These are phyloP conservation scores for Sebastolobus altivelis DNA, from an alignment of 2,797 vertebrate genomes.

Conservation along the genomic window DNA sequence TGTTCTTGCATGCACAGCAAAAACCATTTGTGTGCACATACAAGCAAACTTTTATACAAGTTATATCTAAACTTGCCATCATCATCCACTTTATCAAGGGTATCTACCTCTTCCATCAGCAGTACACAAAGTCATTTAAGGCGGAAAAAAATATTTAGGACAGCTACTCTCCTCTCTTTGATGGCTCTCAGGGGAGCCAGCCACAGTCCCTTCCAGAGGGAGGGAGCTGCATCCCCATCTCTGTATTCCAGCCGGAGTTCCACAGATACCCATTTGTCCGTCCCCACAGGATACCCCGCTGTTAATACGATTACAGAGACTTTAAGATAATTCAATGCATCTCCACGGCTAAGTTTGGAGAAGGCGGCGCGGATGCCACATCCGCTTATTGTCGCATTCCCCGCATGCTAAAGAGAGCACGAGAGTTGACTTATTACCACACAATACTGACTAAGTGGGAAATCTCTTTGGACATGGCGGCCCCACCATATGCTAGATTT, in stretches of 20 bases:
- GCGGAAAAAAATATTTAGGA: conserved; percentile 49
- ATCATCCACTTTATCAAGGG: conserved; percentile 34
- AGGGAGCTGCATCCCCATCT: conserved; percentile 40
- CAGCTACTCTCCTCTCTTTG: conserved; percentile 49
- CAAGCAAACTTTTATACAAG: conserved; percentile 29
- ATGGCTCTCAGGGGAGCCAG: conserved; percentile 62
- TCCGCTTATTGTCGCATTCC: conserved; percentile 77
- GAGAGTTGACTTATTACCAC: conserved; percentile 82
- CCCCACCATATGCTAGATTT: conserved; percentile 81
- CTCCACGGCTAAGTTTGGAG: conserved; percentile 76
- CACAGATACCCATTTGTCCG: conserved; percentile 67
- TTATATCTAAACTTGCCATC: conserved; percentile 7
- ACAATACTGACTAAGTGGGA: conserved; percentile 81
- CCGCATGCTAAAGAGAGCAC: conserved; percentile 67
- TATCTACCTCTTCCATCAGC: conserved; percentile 50
- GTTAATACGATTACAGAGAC: conserved; percentile 86
- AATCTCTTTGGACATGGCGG: conserved; percentile 82
- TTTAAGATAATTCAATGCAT: conserved; percentile 83
- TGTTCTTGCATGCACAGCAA: neutral
- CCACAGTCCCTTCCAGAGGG: conserved; percentile 29
- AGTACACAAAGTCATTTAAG: conserved; percentile 51
- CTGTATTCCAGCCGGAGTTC: conserved; percentile 47
- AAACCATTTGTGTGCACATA: neutral
- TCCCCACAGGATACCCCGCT: conserved; percentile 70
- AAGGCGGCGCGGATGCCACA: conserved; percentile 76